Evolutionary conservation across 2,113 vertebrate genomes (phyloP).

Genomic region (Sprattus sprattus): DNA sequence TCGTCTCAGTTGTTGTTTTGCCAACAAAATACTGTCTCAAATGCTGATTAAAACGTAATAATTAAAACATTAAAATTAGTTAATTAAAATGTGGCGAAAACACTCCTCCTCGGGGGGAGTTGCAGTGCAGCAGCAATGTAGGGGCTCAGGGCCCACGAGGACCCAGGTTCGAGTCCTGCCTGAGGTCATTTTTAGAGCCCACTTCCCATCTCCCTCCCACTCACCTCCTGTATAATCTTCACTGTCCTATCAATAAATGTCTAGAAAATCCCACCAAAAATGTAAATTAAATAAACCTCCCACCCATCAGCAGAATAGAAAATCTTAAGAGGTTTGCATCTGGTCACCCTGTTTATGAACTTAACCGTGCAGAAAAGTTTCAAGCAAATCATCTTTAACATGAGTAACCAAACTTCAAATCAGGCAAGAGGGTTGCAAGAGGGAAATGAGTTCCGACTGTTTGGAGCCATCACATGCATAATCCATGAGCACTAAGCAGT

Average conservation of each 20-base stretch:
- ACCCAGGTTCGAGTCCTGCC: no score
- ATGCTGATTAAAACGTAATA: neutral
- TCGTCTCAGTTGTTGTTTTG: neutral
- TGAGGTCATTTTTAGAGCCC: no score
- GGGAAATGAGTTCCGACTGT: no score
- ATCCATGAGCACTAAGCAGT: constrained; percentile 48
- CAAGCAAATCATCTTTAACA: neutral
- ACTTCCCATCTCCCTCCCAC: no score
- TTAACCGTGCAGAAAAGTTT: neutral
- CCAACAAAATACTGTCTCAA: neutral
- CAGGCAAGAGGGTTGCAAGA: neutral
- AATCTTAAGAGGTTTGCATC: neutral
- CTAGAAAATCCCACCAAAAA: no score
- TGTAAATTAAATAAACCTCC: neutral
- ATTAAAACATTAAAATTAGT: neutral
- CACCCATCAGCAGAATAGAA: neutral
- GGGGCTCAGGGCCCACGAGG: no score
- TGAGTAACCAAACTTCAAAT: neutral
- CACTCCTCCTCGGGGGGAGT: no score
- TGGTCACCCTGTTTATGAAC: neutral
- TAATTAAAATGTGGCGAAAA: neutral
- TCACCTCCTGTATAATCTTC: no score
- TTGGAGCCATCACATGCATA: constrained; percentile 32
- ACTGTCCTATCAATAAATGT: no score
- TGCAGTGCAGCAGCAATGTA: no score